Evolutionary conservation across 2,113 vertebrate genomes (phyloP).

Genomic region (Hymenochirus boettgeri): DNA sequence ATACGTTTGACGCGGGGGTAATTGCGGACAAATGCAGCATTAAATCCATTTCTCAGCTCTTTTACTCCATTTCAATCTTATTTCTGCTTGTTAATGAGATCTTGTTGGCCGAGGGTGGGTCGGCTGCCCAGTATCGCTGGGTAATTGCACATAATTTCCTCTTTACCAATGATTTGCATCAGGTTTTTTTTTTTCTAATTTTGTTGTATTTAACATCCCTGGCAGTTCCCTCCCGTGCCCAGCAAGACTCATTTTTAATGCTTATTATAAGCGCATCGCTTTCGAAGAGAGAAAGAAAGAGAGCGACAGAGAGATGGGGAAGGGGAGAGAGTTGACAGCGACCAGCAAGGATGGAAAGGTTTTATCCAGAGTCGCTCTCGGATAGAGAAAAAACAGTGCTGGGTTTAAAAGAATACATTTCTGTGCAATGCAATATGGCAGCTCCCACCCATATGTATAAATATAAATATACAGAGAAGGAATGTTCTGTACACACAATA

Average conservation of each 20-base stretch:
- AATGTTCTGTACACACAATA: no score
- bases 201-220: conserved; percentile 71
- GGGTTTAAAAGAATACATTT: no score
- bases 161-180: conserved; percentile 90
- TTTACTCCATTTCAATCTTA: conserved; percentile 99
- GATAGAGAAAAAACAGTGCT: neutral
- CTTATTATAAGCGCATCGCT: conserved; percentile 67
- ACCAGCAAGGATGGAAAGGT: neutral
- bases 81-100: conserved; percentile 99
- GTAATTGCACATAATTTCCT: conserved; percentile 99
- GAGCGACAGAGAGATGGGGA: conserved; percentile 51
- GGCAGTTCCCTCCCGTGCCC: conserved; percentile 56
- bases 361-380: neutral
- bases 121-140: conserved; percentile 93
- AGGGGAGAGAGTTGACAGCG: neutral
- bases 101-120: conserved; percentile 96
- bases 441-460: no score
- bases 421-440: no score
- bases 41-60: conserved; percentile 99
- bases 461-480: no score
- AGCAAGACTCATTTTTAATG: conserved; percentile 73
- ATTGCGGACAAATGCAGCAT: conserved; percentile 99
- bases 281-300: conserved; percentile 45
- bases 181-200: conserved; percentile 73
- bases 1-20: conserved; percentile 97